Evolutionary conservation across 2,888 invertebrate genomes (phyloP).

Genomic region (Alsophila aescularia): DNA sequence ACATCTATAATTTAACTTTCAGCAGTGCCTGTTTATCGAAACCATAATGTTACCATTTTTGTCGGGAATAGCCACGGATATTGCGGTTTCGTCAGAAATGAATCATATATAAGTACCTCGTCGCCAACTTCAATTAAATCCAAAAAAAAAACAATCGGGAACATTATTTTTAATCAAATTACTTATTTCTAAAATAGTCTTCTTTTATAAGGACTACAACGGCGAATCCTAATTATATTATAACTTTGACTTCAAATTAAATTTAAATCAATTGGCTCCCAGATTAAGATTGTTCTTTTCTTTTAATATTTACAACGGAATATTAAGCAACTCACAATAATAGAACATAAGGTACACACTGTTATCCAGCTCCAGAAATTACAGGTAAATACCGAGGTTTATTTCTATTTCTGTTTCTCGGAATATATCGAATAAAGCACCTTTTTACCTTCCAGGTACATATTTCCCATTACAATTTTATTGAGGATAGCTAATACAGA

Average conservation of each 20-base stretch:
- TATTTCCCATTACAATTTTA: conserved; percentile 19
- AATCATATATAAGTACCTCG: no score
- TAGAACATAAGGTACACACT: neutral
- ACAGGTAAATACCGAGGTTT: neutral
- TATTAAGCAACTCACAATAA: neutral
- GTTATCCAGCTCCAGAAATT: neutral
- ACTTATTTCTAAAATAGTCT: neutral
- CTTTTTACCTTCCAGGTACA: conserved; percentile 13
- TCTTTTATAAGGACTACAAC: conserved; percentile 2
- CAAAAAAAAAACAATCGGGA: no score
- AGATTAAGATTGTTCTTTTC: no score
- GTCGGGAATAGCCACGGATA: no score
- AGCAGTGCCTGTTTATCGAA: no score
- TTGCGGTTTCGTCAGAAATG: no score
- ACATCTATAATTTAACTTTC: no score
- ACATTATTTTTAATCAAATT: neutral
- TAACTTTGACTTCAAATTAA: neutral
- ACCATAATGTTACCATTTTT: no score
- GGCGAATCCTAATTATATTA: conserved; percentile 6
- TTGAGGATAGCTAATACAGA: conserved; percentile 26
- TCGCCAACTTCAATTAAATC: no score
- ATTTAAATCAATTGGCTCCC: neutral
- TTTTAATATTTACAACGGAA: no score
- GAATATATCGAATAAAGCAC: conserved; percentile 14
- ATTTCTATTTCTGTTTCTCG: conserved; percentile 2